Evolutionary conservation across 2,113 vertebrate genomes (phyloP).

Genomic region (Proterorhinus semilunaris): DNA sequence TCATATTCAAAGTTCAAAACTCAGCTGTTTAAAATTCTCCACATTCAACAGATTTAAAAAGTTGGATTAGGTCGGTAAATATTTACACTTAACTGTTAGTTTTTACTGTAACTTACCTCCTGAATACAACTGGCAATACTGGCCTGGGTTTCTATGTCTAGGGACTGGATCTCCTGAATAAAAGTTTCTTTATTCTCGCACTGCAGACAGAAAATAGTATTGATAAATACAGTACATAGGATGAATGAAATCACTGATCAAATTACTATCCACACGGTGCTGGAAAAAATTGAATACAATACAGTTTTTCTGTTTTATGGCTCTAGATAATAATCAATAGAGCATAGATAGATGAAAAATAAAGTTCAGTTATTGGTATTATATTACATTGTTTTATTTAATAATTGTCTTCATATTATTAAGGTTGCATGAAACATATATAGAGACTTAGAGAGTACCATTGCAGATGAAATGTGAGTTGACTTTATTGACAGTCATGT

Average conservation of each 20-base stretch:
- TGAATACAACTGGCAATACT: constrained; percentile 83
- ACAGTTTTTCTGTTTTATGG: too few relatives aligned
- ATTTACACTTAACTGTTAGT: constrained; percentile 11
- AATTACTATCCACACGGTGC: background rate
- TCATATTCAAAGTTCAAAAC: constrained; percentile 31
- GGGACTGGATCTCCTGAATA: constrained; percentile 85
- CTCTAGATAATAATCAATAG: too few relatives aligned
- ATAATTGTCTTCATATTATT: too few relatives aligned
- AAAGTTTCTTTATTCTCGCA: constrained; percentile 85
- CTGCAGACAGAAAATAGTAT: constrained; percentile 63
- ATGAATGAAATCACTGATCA: background rate
- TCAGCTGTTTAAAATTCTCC: constrained; percentile 11
- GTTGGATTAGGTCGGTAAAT: constrained; percentile 4
- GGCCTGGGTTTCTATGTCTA: constrained; percentile 83
- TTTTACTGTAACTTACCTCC: constrained; percentile 73
- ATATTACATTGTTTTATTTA: too few relatives aligned
- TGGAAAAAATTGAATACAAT: too few relatives aligned
- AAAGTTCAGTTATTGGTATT: too few relatives aligned
- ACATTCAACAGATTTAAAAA: constrained; percentile 11
- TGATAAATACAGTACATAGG: background rate
- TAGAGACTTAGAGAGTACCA: background rate
- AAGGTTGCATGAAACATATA: background rate
- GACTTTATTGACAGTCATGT: constrained; percentile 3
- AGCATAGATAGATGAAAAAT: too few relatives aligned
- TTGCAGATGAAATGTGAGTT: background rate